Evolutionary conservation across 2,797 vertebrate genomes (phyloP), one percentile per base, ranked within the genome.

Genomic region (Vespertilio murinus): DNA sequence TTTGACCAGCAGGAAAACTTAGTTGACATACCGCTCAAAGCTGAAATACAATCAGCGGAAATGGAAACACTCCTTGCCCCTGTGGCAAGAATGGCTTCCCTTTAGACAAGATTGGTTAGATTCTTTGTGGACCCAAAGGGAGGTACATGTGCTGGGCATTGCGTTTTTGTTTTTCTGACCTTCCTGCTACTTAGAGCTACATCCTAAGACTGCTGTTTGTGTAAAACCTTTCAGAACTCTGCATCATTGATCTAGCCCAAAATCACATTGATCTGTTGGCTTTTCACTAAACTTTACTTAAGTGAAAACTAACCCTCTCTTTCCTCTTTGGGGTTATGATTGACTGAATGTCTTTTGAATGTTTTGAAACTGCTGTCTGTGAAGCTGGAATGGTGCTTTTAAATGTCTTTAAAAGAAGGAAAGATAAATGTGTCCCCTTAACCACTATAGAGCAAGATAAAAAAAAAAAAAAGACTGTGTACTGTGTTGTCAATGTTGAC

Each of bases 1-100:
- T 97, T 67, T 93, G 96, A 94, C 95, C 96, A 96, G 40, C 56
- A 94, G 94, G 96, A 97, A 92, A 89, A 12, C 28, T 88, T 82
- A 69, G 67, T 94, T 92, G 73, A 91, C 93, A 87, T 6, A 67
- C 30, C 11, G 64, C 30, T 64, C 67, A 64, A 95, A 96, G 67
- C n/a, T 95, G 75, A 97, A 92, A 91, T 65, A 85, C 69, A 93
- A 69, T 85, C 85, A 35, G 49, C 0, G 54, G 96, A 88, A 96
- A 91, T 78, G 93, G 95, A 97, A 97, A 94, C 67, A 11, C 70
- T 88, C 90, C 96, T 91, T 86, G 94, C 33, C 71, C 64, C 40
- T 35, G 54, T 88, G 86, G 90, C 94, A 13, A 3, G 96, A 40
- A 64, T 74, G 86, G 40, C 65, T 95, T 97, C 95, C 42, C 35